A percentile compares a stretch with the other conserved stretches of the same genome.
phyloP scores from a whole-genome alignment of 2,113 vertebrate species.

The Struthio camelus region DNA sequence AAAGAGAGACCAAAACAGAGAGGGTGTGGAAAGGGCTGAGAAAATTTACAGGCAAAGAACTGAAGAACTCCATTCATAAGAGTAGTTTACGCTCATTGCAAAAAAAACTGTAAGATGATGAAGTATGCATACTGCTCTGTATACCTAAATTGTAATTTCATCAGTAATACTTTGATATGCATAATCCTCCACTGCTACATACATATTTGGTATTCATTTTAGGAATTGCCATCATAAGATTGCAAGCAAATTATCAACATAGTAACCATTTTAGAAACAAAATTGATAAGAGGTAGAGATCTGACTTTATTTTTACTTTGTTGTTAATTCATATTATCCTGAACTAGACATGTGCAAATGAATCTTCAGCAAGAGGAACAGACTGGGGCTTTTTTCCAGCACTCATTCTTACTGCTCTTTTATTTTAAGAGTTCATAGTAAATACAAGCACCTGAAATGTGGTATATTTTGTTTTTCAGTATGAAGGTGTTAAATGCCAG shows the following conservation, averaged over 20 bases:
- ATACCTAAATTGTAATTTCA: rapidly evolving
- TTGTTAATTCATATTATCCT: neutral
- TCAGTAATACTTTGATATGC: rapidly evolving
- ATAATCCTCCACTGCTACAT: neutral
- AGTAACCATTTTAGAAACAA: neutral
- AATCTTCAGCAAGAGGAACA: neutral
- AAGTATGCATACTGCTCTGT: neutral
- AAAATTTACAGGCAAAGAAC: neutral
- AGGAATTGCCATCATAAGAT: neutral
- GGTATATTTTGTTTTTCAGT: neutral
- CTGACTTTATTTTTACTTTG: neutral
- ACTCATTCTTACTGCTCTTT: neutral
- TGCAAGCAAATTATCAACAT: neutral
- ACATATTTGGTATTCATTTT: neutral
- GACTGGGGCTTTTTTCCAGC: neutral
- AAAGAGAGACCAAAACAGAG: neutral
- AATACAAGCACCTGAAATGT: neutral
- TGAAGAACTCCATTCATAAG: neutral
- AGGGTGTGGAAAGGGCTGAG: neutral
- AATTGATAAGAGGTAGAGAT: neutral
- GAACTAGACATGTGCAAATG: neutral
- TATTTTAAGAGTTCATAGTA: neutral
- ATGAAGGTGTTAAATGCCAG: neutral
- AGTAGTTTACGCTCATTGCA: neutral
- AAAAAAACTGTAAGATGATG: neutral